Base-by-base conservation (phyloP, 2,888 invertebrate genomes). In the Oscheius onirici region DNA sequence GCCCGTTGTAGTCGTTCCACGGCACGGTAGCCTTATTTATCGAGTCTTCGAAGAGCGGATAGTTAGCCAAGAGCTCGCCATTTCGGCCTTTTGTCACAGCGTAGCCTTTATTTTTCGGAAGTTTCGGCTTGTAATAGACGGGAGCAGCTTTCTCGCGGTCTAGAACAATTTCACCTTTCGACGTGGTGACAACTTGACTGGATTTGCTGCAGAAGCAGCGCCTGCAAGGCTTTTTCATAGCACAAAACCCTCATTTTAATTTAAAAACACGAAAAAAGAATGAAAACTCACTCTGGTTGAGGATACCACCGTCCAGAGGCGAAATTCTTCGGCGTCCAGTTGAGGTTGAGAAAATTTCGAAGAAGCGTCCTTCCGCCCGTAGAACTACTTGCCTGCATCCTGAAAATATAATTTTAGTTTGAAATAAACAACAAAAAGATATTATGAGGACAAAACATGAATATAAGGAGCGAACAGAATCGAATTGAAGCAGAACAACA, bases 301-400 rank as follows among this genome's bases (percentile, higher is more conserved):
- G 85, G 83, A 69, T 75, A 86, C 85, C 85, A 85, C 71, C 85
- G 67, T 34, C 85, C 85, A 2, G 84, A 83, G 28, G 84, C 84
- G n/a, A 43, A 61, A 34, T 43, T 54, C 44, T 70, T 70, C 20
- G 44, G n/a, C 3, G 49, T 63, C 24, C 26, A 46, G 15, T n/a
- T 13, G n/a, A 63, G 46, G 13, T 28, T 46, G 15, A 63, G 34
- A 28, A 46, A 10, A 49, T 28, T 63, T 17, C 49, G 20, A 8
- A 63, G 49, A 49, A 63, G 34, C 11, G 49, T n/a, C 24, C 26
- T 63, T 26, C 43, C 60, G 10, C 20, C 22, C 11, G 17, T 44
- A 44, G 43, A 17, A 10, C 17, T 17, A 17, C 17, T 22, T 10
- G 63, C 46, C 49, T 63, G 63, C 63, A 63, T 63, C 15, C 49